phyloP scores from a whole-genome alignment of 2,113 vertebrate genomes.

The Empidonax alnorum region DNA sequence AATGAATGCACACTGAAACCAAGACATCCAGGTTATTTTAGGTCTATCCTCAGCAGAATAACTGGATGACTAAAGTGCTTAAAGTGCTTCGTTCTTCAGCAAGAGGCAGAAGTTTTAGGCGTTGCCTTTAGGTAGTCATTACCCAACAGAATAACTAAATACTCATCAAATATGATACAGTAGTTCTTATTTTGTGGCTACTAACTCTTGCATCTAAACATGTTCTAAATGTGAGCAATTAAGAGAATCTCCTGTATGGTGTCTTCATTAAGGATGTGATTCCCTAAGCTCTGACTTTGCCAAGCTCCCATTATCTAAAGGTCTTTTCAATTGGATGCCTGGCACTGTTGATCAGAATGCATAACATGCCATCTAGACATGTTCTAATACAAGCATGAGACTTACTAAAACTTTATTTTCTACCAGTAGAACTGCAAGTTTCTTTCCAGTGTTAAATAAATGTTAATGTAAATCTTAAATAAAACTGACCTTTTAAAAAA shows the following conservation, averaged over 20 bases:
- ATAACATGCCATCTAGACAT: accelerated
- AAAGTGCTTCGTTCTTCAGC: constrained; percentile 18
- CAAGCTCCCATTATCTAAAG: not conserved
- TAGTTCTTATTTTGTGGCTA: not conserved
- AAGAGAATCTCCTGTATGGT: not conserved
- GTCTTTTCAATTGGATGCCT: not conserved
- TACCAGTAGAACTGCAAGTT: not conserved
- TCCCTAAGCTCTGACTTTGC: not conserved
- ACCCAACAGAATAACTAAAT: not conserved
- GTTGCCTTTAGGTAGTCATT: not conserved
- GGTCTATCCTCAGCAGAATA: constrained; percentile 19
- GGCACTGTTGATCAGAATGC: not conserved
- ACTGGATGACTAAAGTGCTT: constrained; percentile 48
- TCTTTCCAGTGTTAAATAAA: not conserved
- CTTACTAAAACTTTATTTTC: not conserved
- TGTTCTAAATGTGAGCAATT: not conserved
- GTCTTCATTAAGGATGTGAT: not conserved
- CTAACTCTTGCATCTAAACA: not conserved
- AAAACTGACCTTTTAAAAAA: not conserved
- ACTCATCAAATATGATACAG: not conserved
- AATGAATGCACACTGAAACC: constrained; percentile 19
- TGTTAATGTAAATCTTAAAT: not conserved
- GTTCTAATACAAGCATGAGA: not conserved
- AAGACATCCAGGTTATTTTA: constrained; percentile 68
- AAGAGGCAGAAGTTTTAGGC: not conserved